phyloP scores from a whole-genome alignment of 2,113 vertebrate species.

The Chascanopsetta lugubris region DNA sequence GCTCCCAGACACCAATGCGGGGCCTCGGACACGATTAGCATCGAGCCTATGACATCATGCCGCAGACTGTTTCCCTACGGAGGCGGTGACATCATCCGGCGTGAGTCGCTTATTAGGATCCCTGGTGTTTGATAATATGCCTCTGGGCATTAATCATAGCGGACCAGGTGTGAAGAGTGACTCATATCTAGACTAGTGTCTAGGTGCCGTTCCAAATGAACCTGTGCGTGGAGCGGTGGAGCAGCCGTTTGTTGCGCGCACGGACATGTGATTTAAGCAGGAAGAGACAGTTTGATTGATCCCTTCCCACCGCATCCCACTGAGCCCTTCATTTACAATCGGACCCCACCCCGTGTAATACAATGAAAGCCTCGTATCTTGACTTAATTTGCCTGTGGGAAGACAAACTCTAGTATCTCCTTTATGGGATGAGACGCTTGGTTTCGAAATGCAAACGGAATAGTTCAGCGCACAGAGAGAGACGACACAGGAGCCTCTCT shows the following conservation, averaged over 20 bases:
- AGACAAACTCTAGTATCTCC: background rate
- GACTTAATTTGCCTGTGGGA: background rate
- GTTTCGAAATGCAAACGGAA: background rate
- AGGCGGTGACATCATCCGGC: slow-evolving; percentile 63
- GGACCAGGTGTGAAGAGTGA: slow-evolving; percentile 68
- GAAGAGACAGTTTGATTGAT: background rate
- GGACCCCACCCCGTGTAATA: background rate
- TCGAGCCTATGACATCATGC: slow-evolving; percentile 61
- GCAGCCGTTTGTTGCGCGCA: slow-evolving; percentile 6
- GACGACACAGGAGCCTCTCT: slow-evolving; percentile 12
- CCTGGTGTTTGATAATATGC: slow-evolving; percentile 49
- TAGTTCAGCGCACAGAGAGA: slow-evolving; percentile 1
- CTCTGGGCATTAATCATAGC: slow-evolving; percentile 34
- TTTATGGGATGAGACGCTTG: background rate
- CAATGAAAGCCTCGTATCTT: background rate
- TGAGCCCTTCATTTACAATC: background rate
- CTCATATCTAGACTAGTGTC: slow-evolving; percentile 45
- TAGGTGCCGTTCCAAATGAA: slow-evolving; percentile 11
- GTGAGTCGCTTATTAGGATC: slow-evolving; percentile 58
- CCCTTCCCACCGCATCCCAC: no score
- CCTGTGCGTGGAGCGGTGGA: background rate
- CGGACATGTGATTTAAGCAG: slow-evolving; percentile 27
- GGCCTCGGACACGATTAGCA: slow-evolving; percentile 56
- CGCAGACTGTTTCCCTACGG: slow-evolving; percentile 41
- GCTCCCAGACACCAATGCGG: slow-evolving; percentile 52